Base-by-base conservation (phyloP, 2,888 invertebrate genomes). In the Sphaerophoria taeniata region DNA sequence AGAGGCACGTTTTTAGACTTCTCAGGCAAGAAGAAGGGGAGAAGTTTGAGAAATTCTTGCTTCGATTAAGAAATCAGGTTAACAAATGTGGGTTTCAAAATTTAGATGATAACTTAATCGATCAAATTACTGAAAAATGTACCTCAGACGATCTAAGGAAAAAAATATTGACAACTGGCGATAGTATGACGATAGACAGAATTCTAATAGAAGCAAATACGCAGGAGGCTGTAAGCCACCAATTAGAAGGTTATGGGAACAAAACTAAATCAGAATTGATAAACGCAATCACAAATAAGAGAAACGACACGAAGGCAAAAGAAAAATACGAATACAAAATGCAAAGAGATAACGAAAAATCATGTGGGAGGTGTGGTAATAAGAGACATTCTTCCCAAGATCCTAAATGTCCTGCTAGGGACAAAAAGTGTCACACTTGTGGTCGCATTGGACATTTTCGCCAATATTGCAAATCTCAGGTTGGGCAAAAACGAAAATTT, bases 151-250 rank as follows among this genome's bases (percentile, higher is more conserved):
- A 72, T 5, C 71, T 72, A 1, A 72, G 60, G n/a, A 72, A 60
- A 11, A 58, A 71, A 43, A 71, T 71, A 34, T 60, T 71, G 49
- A 71, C 70, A 70, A 56, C 71, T 7, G 71, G 58, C 7, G 58
- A 71, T 51, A 71, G 71, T 60, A 60, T 71, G 0, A 71, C 71
- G 9, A 6, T 60, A 58, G 58, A 60, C 24, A 49, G 49, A 51
- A 71, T 71, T 47, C 16, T 71, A 60, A 16, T 49, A 36, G 24
- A 24, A 24, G 24, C 24, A 24, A 24, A 24, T 24, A 24, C 24
- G 24, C 24, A 24, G 24, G 24, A 60, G 36, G 56, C 71, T 39
- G 72, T 72, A 14, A 36, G 9, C 31, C 72, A 58, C 34, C 47
- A 36, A 47, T 36, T 49, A 58, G 70, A 70, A 70, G 47, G 70